Evolutionary conservation across 2,888 invertebrate species (phyloP), one percentile per base, ranked within the genome.

Genomic region (Macroteleia sp.): DNA sequence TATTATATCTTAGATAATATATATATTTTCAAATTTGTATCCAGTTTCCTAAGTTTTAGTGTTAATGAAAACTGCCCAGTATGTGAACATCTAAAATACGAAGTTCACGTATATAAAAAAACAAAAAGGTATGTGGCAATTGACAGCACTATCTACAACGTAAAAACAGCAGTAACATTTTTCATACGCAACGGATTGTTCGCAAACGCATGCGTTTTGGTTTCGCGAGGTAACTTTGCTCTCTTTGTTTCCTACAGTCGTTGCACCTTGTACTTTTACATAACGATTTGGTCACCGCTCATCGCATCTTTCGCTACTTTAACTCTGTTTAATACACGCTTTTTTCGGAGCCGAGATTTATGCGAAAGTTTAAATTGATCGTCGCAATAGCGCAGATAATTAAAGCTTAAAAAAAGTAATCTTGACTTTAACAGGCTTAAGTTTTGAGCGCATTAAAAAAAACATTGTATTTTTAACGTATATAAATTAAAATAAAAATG

Each of bases 241-340:
- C 17, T 54, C 75, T 67, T 74, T 64, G 76, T 71, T 59, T 78
- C 39, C 57, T 54, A 76, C 80, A 86, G 86, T 82, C 83, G 88
- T 91, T 89, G 89, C 90, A 91, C 86, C 91, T 91, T 91, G 89
- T 88, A 89, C 91, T 89, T 87, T 85, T 85, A 86, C 83, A 86
- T 83, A 80, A 81, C 30, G 56, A 30, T 39, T 61, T 67, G 41
- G 50, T 71, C 22, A 66, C 79, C 82, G 80, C 77, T 80, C 73
- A 61, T 74, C 79, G 81, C 79, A 71, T 57, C 34, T 56, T 67
- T 30, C 66, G 76, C 74, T 5, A 64, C 17, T 73, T 79, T 78
- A 77, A 67, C 80, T 61, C 67, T 4, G n/a, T n/a, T 36, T 20
- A 57, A 74, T 28, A 44, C 17, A 48, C 75, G 67, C 69, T 42